Evolutionary conservation across 2,888 invertebrate species (phyloP), one percentile per base, ranked within the genome.

Genomic region (Rhagonycha fulva): DNA sequence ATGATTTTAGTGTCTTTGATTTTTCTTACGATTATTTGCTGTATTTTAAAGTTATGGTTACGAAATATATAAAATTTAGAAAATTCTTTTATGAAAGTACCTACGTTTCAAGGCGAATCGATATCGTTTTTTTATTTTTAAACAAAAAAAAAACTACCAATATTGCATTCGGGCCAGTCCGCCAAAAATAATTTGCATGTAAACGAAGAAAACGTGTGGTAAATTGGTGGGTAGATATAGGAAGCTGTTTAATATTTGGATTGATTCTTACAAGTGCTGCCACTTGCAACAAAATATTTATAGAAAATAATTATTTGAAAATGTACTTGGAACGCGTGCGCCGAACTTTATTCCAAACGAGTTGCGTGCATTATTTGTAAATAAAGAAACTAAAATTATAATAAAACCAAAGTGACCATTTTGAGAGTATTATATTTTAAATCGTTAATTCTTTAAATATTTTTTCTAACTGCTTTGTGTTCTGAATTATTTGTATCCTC

Each of bases 301-400:
- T 47, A 26, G 63, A 66, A 24, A 24, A 24, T 66, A 26, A 19
- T 19, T 66, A 24, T 66, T 66, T 23, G 26, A 66, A 66, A 66
- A 66, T n/a, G 24, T 24, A 24, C 12, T n/a, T 9, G 12, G 47
- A 4, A 14, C 74, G 74, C 74, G 69, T 62, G 74, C 70, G 74
- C 63, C 19, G 47, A 70, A 68, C 70, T 71, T 62, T n/a, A 74
- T 68, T 62, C 62, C 69, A 70, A 62, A 68, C 68, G 74, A 68
- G 69, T 68, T 72, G 62, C 72, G 72, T 74, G 69, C 69, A 68
- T 23, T 62, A 68, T 70, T 69, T 74, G 69, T 74, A 74, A 74
- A 74, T 68, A 74, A 74, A 74, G n/a, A 23, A 66, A 66, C 24
- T 66, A 26, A 23, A 66, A 24, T 66, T 66, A n/a, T 24, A 66